phyloP scores from a whole-genome alignment of 2,888 invertebrate species.

The Ischnus inquisitorius region DNA sequence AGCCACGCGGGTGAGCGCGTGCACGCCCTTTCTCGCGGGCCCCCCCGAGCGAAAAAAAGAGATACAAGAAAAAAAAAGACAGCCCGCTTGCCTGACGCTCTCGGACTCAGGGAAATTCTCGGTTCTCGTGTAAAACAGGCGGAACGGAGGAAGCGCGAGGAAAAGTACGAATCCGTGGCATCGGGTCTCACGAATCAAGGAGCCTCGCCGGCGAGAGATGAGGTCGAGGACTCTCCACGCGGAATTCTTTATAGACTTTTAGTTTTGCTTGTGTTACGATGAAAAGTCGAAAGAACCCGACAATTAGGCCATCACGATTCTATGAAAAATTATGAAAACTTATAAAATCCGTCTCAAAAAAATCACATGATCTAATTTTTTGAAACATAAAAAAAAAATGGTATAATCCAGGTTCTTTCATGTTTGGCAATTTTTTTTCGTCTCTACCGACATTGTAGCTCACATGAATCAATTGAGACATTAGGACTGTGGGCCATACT shows the following conservation, averaged over 20 bases:
- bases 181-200: slow-evolving; percentile 60
- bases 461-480: not conserved
- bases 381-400: not conserved
- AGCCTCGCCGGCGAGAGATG: slow-evolving; percentile 14
- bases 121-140: slow-evolving; percentile 15
- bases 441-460: not conserved
- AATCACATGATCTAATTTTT: no score
- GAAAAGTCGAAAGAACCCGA: not conserved
- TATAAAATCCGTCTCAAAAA: no score
- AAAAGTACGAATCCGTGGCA: slow-evolving; percentile 49
- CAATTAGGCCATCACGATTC: no score
- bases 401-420: not conserved
- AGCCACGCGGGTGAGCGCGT: slow-evolving; percentile 59
- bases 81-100: slow-evolving; percentile 16
- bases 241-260: slow-evolving; percentile 19
- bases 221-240: slow-evolving; percentile 76
- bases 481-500: not conserved
- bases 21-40: slow-evolving; percentile 70
- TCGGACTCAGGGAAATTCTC: slow-evolving; percentile 32
- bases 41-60: slow-evolving; percentile 10
- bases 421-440: not conserved
- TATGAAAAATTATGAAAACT: not conserved
- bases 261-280: not conserved
- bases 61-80: slow-evolving; percentile 4
- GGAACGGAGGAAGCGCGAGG: slow-evolving; percentile 18